phyloP scores from a whole-genome alignment of 2,797 vertebrate species.

The Brachymystax lenok region DNA sequence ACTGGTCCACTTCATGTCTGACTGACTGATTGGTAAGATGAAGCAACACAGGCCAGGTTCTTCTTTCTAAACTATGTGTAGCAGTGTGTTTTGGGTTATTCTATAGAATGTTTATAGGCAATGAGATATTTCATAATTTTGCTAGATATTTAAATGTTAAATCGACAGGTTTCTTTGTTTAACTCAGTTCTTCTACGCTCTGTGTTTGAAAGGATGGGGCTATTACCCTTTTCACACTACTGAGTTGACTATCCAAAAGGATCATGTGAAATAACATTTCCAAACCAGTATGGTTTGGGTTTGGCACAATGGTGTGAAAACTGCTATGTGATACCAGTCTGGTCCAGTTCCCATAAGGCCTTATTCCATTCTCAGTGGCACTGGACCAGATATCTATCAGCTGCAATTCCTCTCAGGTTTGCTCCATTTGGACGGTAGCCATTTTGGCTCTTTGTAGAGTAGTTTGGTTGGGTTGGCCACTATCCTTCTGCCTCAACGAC shows the following conservation, averaged over 20 bases:
- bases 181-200: neutral
- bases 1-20: neutral
- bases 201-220: neutral
- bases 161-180: neutral
- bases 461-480: neutral
- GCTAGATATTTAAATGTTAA: neutral
- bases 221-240: neutral
- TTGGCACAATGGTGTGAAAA: neutral
- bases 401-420: slow-evolving; percentile 24
- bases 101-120: neutral
- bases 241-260: neutral
- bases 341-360: neutral
- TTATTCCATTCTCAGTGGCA: neutral
- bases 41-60: neutral
- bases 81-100: neutral
- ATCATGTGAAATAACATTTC: neutral
- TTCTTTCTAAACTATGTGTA: neutral
- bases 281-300: neutral
- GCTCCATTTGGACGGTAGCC: slow-evolving; percentile 38
- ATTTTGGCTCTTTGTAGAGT: slow-evolving; percentile 37
- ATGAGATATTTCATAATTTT: neutral
- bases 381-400: neutral
- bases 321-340: neutral
- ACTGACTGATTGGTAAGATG: neutral
- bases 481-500: neutral